These are phyloP conservation scores for Tachina grossa DNA, from an alignment of 2,888 invertebrate genomes.

Conservation along the genomic window DNA sequence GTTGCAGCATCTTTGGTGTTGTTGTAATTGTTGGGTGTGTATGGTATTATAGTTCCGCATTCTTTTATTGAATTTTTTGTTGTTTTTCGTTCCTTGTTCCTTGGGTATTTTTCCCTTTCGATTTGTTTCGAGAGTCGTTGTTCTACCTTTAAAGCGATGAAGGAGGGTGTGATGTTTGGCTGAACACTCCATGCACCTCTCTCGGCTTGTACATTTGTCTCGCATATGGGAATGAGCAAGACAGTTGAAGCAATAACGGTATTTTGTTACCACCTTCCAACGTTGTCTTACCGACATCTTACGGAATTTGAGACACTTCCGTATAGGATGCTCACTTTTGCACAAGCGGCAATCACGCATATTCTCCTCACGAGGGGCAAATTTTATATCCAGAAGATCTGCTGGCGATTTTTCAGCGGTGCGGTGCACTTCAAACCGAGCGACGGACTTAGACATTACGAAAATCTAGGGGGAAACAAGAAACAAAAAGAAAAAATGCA, in stretches of 20 bases:
- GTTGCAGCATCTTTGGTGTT: no score
- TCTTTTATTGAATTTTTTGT: no score
- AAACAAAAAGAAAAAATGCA: neutral
- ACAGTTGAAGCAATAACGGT: neutral
- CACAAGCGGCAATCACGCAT: neutral
- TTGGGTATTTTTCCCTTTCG: no score
- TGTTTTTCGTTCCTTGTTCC: no score
- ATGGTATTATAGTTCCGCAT: no score
- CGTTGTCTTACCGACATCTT: neutral
- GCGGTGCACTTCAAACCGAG: neutral
- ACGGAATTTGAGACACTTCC: neutral
- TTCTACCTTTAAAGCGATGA: neutral
- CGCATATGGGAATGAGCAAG: no score
- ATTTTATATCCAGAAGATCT: neutral
- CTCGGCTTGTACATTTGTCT: no score
- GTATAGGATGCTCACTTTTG: neutral
- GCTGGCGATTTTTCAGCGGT: neutral
- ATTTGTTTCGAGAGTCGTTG: no score
- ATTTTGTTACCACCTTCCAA: neutral
- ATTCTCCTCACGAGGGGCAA: neutral
- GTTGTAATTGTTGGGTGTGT: no score
- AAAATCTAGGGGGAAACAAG: neutral
- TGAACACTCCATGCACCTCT: neutral
- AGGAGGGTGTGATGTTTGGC: neutral
- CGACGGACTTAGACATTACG: no score